Percentiles rank a stretch among this genome's conserved stretches.
phyloP scores from a whole-genome alignment of 2,113 vertebrate species.

The Orcinus orca region DNA sequence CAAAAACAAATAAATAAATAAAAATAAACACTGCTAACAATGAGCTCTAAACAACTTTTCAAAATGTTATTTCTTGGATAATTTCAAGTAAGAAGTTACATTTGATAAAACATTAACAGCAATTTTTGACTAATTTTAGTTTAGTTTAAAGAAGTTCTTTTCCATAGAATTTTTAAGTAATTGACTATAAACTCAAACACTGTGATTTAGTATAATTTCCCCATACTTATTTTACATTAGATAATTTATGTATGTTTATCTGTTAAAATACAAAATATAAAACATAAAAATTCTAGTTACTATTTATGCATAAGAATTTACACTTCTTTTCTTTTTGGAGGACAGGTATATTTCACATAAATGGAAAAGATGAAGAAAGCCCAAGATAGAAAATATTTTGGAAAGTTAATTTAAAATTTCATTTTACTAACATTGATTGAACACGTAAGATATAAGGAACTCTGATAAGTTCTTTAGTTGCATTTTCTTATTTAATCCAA shows the following conservation, averaged over 20 bases:
- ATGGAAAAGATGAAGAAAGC: not conserved
- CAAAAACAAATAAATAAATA: not conserved
- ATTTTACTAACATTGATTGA: not conserved
- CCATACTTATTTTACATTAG: not conserved
- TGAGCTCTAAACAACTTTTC: not conserved
- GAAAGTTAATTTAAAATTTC: not conserved
- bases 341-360: conserved; percentile 1
- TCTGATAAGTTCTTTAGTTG: not conserved
- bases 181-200: not conserved
- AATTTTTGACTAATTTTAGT: not conserved
- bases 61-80: not conserved
- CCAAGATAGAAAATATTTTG: not conserved
- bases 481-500: not conserved
- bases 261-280: conserved; percentile 5
- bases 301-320: not conserved
- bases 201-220: not conserved
- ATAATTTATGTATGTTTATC: not conserved
- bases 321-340: not conserved
- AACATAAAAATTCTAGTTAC: not conserved
- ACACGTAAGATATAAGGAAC: not conserved
- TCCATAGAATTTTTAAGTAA: not conserved
- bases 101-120: not conserved
- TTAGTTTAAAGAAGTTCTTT: not conserved
- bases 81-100: not conserved
- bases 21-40: not conserved